A percentile compares a stretch with the other conserved stretches of the same genome.
phyloP scores from a whole-genome alignment of 2,888 invertebrate species.

The Zonitis immaculata region DNA sequence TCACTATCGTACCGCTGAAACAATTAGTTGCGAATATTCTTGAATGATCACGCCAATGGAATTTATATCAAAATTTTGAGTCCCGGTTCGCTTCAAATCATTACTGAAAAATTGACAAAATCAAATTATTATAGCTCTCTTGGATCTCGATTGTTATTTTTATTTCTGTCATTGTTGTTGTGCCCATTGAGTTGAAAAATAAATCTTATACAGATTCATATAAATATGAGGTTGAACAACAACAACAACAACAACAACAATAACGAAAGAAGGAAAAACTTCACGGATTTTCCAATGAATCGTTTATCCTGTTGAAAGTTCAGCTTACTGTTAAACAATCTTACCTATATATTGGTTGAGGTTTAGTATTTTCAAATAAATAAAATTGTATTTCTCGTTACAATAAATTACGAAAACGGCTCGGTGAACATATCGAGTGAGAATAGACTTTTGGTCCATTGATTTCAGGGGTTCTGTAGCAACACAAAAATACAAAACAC shows the following conservation, averaged over 20 bases:
- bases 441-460: conserved; percentile 34
- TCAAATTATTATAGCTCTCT: neutral
- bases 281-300: neutral
- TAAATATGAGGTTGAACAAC: neutral
- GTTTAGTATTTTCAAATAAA: neutral
- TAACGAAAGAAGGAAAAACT: no score
- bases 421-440: conserved; percentile 29
- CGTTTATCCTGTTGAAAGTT: neutral
- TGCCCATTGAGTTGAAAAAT: neutral
- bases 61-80: no score
- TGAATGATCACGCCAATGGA: no score
- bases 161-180: neutral
- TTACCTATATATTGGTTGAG: neutral
- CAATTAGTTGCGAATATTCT: no score
- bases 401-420: neutral
- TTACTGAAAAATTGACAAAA: no score
- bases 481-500: neutral
- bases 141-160: neutral
- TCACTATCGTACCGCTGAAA: no score
- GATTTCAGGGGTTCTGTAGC: conserved; percentile 16
- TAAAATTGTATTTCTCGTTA: neutral
- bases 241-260: neutral
- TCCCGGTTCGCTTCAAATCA: no score
- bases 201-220: neutral
- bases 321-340: neutral